These are phyloP conservation scores for Otocyon megalotis DNA, from an alignment of 2,113 vertebrate genomes.

Conservation along the genomic window DNA sequence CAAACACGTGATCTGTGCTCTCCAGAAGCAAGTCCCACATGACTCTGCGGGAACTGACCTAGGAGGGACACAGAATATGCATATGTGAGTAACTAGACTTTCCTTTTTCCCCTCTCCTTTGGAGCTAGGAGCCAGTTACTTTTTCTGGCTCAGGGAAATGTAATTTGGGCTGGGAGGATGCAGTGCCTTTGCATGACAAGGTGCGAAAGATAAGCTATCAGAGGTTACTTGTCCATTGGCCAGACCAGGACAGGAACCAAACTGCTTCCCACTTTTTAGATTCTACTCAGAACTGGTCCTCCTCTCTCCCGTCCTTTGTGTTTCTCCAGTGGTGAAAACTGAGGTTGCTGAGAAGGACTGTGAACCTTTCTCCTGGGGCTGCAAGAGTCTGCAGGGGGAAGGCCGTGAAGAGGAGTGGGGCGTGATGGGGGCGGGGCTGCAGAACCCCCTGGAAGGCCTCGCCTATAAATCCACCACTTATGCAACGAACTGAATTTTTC, in stretches of 20 bases:
- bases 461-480: no score
- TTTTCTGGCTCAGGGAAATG: not conserved
- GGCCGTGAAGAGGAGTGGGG: not conserved
- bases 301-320: not conserved
- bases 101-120: not conserved
- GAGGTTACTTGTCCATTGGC: not conserved
- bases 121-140: not conserved
- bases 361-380: not conserved
- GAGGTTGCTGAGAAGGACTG: not conserved
- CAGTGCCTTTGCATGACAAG: not conserved
- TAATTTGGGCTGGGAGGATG: not conserved
- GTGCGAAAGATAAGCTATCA: not conserved
- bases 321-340: not conserved
- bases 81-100: not conserved
- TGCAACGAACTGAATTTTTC: not conserved
- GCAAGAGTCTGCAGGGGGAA: not conserved
- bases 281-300: not conserved
- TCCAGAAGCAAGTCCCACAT: not conserved
- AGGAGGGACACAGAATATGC: not conserved
- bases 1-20: not conserved
- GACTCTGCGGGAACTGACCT: not conserved
- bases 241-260: not conserved
- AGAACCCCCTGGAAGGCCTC: no score
- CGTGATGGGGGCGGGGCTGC: accelerated
- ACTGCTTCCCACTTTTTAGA: not conserved